A percentile compares a stretch with the other conserved stretches of the same genome.
Evolutionary conservation across 2,797 vertebrate species (phyloP).

Genomic region (Pitangus sulphuratus): DNA sequence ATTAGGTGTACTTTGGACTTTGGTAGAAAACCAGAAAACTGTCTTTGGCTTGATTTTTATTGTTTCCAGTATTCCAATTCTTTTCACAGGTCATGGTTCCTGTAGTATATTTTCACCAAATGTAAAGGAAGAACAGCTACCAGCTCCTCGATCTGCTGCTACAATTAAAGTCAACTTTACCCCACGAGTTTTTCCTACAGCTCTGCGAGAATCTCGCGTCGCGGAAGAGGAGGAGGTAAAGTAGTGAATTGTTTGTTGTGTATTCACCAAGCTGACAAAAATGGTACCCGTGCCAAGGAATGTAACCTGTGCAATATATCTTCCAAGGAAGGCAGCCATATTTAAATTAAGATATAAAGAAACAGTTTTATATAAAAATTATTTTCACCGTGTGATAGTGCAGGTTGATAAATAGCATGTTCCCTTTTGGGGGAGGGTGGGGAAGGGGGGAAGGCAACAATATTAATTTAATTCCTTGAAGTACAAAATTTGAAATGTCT

Average conservation of each 20-base stretch:
- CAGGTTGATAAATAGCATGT: background rate
- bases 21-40: background rate
- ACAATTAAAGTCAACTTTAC: conserved; percentile 88
- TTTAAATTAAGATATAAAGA: background rate
- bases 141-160: conserved; percentile 80
- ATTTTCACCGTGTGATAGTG: background rate
- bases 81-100: conserved; percentile 52
- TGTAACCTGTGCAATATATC: background rate
- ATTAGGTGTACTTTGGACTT: background rate
- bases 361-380: background rate
- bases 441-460: accelerated
- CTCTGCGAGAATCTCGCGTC: conserved; percentile 88
- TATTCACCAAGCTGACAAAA: background rate
- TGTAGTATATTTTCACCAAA: conserved; percentile 73
- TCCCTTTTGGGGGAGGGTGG: background rate
- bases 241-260: background rate
- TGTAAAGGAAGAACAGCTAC: conserved; percentile 70
- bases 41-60: background rate
- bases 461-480: background rate
- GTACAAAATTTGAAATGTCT: background rate
- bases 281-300: background rate
- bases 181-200: conserved; percentile 89
- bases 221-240: conserved; percentile 91
- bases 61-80: background rate
- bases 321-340: background rate